Percentiles rank a stretch among this genome's conserved stretches.
Evolutionary conservation across 2,113 vertebrate genomes (phyloP).

Genomic region (Turnix velox): DNA sequence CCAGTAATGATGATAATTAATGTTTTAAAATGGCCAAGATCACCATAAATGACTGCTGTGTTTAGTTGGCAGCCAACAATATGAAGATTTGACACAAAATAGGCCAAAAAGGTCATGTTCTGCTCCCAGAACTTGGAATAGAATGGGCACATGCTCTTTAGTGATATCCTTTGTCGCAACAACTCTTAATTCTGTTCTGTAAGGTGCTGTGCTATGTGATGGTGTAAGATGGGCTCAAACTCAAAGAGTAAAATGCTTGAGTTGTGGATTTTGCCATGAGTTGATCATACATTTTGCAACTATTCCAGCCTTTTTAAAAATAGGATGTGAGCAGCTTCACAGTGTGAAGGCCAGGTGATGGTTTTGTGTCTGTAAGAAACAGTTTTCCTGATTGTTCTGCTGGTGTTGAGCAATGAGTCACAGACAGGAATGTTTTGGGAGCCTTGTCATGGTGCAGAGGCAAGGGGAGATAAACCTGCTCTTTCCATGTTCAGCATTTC

Average conservation of each 20-base stretch:
- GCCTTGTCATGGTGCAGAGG: neutral
- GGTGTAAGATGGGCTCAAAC: neutral
- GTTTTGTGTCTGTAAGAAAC: neutral
- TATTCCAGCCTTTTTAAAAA: neutral
- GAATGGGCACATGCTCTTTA: neutral
- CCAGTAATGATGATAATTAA: neutral
- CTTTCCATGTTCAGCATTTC: neutral
- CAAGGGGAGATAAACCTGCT: neutral
- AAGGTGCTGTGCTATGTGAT: neutral
- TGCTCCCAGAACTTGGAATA: neutral
- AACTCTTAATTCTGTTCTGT: neutral
- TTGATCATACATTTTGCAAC: neutral
- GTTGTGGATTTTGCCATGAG: neutral
- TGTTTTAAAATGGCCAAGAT: neutral
- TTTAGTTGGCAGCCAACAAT: neutral
- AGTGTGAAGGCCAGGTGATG: fast-evolving
- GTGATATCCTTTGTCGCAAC: neutral
- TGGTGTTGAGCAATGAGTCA: neutral
- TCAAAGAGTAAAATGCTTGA: neutral
- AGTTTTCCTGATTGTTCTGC: neutral
- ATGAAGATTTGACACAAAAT: neutral
- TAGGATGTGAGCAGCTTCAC: neutral
- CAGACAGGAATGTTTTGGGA: neutral
- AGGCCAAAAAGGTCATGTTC: neutral
- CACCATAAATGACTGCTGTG: neutral